phyloP scores from a whole-genome alignment of 2,113 vertebrate genomes.

The Columbina picui region DNA sequence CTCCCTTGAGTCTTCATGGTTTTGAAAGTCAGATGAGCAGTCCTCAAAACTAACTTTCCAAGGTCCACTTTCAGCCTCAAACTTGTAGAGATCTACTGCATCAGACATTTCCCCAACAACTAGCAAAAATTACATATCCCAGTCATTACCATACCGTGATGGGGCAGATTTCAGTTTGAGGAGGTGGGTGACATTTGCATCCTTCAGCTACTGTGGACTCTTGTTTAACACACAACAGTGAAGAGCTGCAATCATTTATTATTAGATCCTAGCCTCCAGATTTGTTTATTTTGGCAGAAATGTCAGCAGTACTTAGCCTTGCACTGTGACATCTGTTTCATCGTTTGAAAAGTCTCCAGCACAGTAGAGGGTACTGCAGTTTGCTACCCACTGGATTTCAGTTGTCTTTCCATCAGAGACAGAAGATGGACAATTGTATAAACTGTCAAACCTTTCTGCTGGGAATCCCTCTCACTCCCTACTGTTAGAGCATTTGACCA shows the following conservation, averaged over 20 bases:
- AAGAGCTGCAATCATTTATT: background rate
- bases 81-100: background rate
- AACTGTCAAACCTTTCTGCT: background rate
- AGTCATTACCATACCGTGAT: background rate
- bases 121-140: background rate
- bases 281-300: constrained; percentile 25
- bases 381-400: background rate
- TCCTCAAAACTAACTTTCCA: background rate
- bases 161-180: background rate
- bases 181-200: background rate
- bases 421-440: background rate
- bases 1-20: background rate
- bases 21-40: background rate
- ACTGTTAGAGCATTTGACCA: background rate
- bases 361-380: background rate
- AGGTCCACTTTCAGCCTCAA: background rate
- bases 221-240: background rate
- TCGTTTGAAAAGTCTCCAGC: background rate
- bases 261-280: background rate
- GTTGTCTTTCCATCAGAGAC: background rate
- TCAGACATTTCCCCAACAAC: background rate
- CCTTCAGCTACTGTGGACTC: background rate
- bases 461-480: background rate
- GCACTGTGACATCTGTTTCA: background rate
- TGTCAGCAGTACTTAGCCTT: background rate